phyloP scores from a whole-genome alignment of 1,140 invertebrate genomes.

The Stegodyphus dumicola region DNA sequence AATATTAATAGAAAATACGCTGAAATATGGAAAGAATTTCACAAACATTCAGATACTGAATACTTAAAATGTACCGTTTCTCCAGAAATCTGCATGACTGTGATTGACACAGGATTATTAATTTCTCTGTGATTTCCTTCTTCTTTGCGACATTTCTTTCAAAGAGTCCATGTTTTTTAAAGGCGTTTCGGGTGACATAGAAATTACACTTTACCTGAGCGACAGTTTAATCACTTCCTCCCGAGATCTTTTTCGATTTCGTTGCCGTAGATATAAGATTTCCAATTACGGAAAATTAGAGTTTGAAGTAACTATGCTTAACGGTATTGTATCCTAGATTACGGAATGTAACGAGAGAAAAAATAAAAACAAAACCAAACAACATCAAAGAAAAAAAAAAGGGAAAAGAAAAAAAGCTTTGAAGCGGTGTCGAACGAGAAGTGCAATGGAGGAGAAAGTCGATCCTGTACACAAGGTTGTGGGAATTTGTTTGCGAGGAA shows the following conservation, averaged over 20 bases:
- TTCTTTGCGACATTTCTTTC: slow-evolving; percentile 3
- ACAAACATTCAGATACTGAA: no score
- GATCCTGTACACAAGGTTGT: no score
- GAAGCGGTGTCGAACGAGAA: no score
- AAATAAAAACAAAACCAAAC: not conserved
- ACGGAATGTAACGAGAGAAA: not conserved
- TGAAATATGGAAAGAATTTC: no score
- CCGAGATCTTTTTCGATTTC: slow-evolving; percentile 24
- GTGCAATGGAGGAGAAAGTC: no score
- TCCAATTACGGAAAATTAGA: slow-evolving; percentile 36
- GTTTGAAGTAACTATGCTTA: slow-evolving; percentile 14
- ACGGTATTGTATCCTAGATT: not conserved
- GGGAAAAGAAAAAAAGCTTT: no score
- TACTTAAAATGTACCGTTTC: no score
- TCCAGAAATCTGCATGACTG: not conserved
- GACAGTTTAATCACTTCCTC: slow-evolving; percentile 46
- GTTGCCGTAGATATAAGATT: slow-evolving; percentile 9
- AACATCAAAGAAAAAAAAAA: no score
- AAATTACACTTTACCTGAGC: slow-evolving; percentile 37
- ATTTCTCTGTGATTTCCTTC: not conserved
- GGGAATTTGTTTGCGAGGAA: no score
- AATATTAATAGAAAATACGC: no score
- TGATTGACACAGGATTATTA: slow-evolving; percentile 23
- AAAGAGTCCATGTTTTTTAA: slow-evolving; percentile 2
- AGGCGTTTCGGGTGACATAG: not conserved